Evolutionary conservation across 2,888 invertebrate species (phyloP).

Genomic region (Drosophila diplacantha): DNA sequence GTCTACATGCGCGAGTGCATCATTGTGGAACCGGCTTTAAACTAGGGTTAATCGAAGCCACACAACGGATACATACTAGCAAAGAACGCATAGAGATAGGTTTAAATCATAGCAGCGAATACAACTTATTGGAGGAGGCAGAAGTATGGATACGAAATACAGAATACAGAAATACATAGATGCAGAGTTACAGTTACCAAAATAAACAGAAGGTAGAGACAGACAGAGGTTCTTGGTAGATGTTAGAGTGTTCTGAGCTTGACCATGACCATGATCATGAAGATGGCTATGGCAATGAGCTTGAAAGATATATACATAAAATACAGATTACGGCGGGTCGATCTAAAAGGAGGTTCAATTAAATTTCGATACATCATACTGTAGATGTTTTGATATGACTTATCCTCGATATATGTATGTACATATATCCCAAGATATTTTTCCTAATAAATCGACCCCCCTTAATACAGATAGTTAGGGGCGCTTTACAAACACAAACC

Average conservation of each 20-base stretch:
- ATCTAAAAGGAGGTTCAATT: background rate
- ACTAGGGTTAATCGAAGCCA: constrained; percentile 49
- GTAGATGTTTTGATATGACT: too few species aligned
- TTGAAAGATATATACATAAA: constrained; percentile 31
- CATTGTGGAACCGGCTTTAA: constrained; percentile 36
- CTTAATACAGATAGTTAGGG: constrained; percentile 10
- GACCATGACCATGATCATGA: constrained; percentile 28
- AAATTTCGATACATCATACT: too few species aligned
- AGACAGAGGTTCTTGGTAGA: constrained; percentile 35
- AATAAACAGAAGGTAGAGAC: constrained; percentile 32
- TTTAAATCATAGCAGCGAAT: constrained; percentile 62
- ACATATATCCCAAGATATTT: background rate
- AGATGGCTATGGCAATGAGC: constrained; percentile 20
- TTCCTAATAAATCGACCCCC: constrained; percentile 14
- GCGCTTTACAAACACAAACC: constrained; percentile 37
- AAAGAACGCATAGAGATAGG: constrained; percentile 63
- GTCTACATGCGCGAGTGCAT: constrained; percentile 57
- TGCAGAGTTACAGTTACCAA: constrained; percentile 41
- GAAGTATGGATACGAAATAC: constrained; percentile 37
- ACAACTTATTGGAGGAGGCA: constrained; percentile 43
- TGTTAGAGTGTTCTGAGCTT: constrained; percentile 23
- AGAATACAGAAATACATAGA: constrained; percentile 32
- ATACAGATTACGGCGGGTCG: constrained; percentile 17
- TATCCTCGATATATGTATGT: background rate
- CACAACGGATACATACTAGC: constrained; percentile 65